Conservation (phyloP, 2,797 vertebrate species). For the Mormyrops attenuatus region DNA sequence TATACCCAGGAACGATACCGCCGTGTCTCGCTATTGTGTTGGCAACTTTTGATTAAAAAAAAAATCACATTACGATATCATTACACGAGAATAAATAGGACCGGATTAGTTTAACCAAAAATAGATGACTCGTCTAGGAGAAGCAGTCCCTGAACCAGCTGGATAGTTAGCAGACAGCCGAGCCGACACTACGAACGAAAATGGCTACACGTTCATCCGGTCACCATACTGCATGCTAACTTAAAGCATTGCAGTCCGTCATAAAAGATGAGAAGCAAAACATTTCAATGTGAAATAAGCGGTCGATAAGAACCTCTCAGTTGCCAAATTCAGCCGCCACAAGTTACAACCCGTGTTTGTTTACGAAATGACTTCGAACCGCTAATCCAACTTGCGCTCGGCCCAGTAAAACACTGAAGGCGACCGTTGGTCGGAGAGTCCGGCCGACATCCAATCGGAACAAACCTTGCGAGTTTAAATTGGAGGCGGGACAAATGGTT, state of each 20-base stretch:
- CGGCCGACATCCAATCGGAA: conserved; percentile 56
- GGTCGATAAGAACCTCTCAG: conserved; percentile 1
- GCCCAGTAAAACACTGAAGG: conserved; percentile 73
- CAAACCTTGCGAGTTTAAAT: conserved; percentile 63
- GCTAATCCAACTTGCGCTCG: conserved; percentile 15
- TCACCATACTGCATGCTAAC: neutral
- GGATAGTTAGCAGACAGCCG: neutral
- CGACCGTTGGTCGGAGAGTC: conserved; percentile 90
- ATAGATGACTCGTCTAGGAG: neutral
- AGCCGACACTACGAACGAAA: neutral
- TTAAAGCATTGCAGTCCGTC: neutral
- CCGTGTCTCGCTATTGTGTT: neutral
- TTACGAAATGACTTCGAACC: conserved; percentile 58
- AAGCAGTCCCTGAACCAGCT: neutral
- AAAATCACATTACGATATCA: neutral
- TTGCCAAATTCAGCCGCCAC: conserved; percentile 24
- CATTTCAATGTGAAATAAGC: neutral
- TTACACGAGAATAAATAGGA: neutral
- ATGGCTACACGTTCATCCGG: neutral
- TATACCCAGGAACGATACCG: neutral
- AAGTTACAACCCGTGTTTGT: conserved; percentile 42
- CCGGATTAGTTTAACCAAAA: neutral
- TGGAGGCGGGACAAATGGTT: conserved; percentile 46
- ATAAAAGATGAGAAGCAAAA: neutral
- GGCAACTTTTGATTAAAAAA: neutral